A percentile compares a stretch with the other conserved stretches of the same genome.
phyloP scores from a whole-genome alignment of 2,113 vertebrate genomes.

The Trematocara marginatum region DNA sequence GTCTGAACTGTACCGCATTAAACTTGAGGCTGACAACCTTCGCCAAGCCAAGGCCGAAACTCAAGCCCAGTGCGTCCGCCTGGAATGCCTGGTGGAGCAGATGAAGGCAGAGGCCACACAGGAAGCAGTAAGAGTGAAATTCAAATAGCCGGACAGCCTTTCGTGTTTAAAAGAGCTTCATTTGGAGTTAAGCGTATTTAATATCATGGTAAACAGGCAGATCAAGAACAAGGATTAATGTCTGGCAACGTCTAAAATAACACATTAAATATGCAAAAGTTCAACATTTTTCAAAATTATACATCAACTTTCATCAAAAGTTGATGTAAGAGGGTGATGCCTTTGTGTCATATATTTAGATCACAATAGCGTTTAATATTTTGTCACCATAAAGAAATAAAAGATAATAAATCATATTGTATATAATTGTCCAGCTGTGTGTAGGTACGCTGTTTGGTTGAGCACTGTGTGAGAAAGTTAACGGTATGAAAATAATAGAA shows the following conservation, averaged over 20 bases:
- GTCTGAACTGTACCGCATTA: slow-evolving; percentile 87
- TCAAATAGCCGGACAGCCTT: background rate
- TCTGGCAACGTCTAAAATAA: background rate
- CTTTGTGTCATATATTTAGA: background rate
- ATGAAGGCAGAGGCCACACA: slow-evolving; percentile 73
- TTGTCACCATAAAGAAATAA: background rate
- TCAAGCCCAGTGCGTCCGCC: slow-evolving; percentile 73
- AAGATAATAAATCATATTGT: background rate
- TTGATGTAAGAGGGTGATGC: background rate
- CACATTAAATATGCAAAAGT: background rate
- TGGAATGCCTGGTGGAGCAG: slow-evolving; percentile 69
- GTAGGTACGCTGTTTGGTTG: background rate
- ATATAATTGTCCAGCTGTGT: background rate
- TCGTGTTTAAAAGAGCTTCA: background rate
- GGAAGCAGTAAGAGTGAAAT: slow-evolving; percentile 73
- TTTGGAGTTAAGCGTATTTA: background rate
- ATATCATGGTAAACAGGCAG: background rate
- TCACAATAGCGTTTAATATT: background rate
- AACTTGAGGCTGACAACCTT: slow-evolving; percentile 79
- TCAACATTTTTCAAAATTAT: background rate
- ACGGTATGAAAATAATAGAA: background rate
- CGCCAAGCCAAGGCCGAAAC: slow-evolving; percentile 76
- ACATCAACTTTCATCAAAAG: background rate
- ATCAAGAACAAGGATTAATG: background rate
- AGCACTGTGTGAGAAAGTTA: background rate